Evolutionary conservation across 1,140 invertebrate species (phyloP).

Genomic region (Uloborus diversus): DNA sequence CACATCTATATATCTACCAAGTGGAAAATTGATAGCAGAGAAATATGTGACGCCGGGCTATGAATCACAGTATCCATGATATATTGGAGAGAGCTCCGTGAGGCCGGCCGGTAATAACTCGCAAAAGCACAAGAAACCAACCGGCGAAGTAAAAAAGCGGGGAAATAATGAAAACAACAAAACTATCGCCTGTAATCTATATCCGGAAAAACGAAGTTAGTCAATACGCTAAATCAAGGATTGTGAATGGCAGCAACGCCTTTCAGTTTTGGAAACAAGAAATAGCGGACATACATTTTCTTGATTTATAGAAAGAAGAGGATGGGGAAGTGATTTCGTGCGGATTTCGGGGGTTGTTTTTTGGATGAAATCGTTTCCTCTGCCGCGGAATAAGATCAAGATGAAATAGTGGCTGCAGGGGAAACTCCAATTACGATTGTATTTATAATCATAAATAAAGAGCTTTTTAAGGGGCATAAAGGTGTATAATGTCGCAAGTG

Average conservation of each 20-base stretch:
- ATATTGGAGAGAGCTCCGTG: not conserved
- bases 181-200: constrained; percentile 22
- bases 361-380: constrained; percentile 24
- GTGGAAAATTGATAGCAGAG: constrained; percentile 31
- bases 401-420: too few species aligned
- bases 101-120: too few species aligned
- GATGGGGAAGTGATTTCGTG: constrained; percentile 44
- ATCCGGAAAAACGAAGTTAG: constrained; percentile 18
- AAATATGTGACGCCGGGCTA: constrained; percentile 17
- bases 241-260: constrained; percentile 10
- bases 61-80: constrained; percentile 23
- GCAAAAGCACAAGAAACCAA: too few species aligned
- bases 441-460: too few species aligned
- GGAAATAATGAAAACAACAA: not conserved
- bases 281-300: constrained; percentile 40
- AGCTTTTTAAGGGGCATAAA: too few species aligned
- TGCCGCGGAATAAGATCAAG: too few species aligned
- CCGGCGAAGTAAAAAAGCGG: too few species aligned
- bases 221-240: constrained; percentile 45
- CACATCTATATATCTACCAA: constrained; percentile 23
- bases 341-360: not conserved
- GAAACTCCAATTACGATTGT: too few species aligned
- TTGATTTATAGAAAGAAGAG: constrained; percentile 22
- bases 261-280: constrained; percentile 25
- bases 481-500: too few species aligned